Conservation (phyloP, 2,888 invertebrate genomes). For the Drosophila antonietae region DNA sequence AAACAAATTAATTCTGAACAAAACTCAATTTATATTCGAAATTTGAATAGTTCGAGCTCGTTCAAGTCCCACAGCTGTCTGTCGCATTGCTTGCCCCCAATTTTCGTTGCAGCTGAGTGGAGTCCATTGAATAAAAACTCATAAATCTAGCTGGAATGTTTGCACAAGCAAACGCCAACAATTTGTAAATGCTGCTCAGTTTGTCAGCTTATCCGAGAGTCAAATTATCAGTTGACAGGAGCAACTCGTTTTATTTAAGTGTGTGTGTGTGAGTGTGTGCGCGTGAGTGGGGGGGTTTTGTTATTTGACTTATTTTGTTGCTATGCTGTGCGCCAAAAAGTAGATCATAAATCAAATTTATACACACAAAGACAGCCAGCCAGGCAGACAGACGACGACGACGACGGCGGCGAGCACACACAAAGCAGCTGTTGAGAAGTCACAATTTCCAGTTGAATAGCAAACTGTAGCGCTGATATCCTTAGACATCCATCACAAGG, state of each 20-base stretch:
- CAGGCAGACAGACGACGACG: constrained; percentile 9
- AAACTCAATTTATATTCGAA: background rate
- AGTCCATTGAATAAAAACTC: constrained; percentile 22
- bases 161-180: constrained; percentile 28
- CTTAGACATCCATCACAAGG: constrained; percentile 63
- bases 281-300: background rate
- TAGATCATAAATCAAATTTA: constrained; percentile 72
- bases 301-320: constrained; percentile 44
- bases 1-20: background rate
- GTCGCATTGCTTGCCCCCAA: constrained; percentile 8
- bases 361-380: constrained; percentile 5
- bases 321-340: constrained; percentile 37
- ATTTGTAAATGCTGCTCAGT: constrained; percentile 42
- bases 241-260: constrained; percentile 43
- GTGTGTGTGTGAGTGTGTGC: background rate
- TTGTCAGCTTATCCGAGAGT: constrained; percentile 49
- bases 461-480: constrained; percentile 33
- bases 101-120: constrained; percentile 6
- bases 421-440: constrained; percentile 17
- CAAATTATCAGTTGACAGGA: constrained; percentile 64
- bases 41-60: background rate
- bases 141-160: constrained; percentile 37
- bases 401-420: background rate
- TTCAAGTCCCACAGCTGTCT: constrained; percentile 1
- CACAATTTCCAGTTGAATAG: constrained; percentile 32